These are phyloP conservation scores for Melospiza melodia DNA, from an alignment of 2,113 vertebrate species.

Conservation along the genomic window DNA sequence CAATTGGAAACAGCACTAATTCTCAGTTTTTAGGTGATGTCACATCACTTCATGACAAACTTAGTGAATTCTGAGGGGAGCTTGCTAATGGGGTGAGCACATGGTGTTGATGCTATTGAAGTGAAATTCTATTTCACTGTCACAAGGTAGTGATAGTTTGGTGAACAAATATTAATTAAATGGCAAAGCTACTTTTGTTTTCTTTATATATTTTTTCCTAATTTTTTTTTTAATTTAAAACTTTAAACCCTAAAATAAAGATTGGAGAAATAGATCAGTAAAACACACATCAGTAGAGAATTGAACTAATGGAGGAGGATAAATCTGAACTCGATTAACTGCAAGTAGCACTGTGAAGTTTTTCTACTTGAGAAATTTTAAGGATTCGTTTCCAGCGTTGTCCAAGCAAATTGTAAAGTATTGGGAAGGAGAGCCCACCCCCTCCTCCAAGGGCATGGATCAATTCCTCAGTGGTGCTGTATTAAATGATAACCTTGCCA, in stretches of 20 bases:
- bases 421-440: neutral
- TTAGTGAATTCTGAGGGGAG: neutral
- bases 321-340: neutral
- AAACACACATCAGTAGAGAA: neutral
- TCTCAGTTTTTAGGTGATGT: neutral
- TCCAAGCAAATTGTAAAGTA: slow-evolving; percentile 10
- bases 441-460: slow-evolving; percentile 49
- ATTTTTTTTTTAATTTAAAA: neutral
- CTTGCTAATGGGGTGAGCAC: neutral
- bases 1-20: neutral
- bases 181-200: neutral
- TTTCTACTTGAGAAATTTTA: slow-evolving; percentile 9
- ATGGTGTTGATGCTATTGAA: neutral
- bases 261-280: neutral
- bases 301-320: neutral
- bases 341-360: neutral
- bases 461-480: slow-evolving; percentile 35
- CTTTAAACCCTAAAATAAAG: neutral
- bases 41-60: neutral
- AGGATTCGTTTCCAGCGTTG: slow-evolving; percentile 12
- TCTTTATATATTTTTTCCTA: neutral
- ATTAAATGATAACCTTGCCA: slow-evolving; percentile 74
- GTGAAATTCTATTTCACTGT: neutral
- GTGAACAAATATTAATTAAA: neutral
- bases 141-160: neutral